Evolutionary conservation across 2,888 invertebrate genomes (phyloP).

Genomic region (Drosophila bunnanda): DNA sequence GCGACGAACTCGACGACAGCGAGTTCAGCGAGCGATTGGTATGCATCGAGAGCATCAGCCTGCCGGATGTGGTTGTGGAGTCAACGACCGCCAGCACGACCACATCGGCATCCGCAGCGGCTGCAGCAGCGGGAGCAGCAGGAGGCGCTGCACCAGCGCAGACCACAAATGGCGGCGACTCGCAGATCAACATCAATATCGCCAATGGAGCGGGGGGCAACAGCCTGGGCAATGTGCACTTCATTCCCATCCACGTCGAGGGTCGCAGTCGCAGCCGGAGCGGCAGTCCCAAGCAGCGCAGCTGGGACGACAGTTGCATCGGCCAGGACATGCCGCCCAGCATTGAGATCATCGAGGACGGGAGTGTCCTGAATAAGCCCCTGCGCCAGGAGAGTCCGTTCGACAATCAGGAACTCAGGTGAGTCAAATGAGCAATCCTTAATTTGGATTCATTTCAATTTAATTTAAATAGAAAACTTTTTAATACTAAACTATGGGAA

Average conservation of each 20-base stretch:
- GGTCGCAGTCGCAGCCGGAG: slow-evolving; percentile 72
- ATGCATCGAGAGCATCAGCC: slow-evolving; percentile 84
- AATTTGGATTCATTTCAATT: background rate
- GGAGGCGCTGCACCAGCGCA: slow-evolving; percentile 35
- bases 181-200: slow-evolving; percentile 83
- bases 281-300: slow-evolving; percentile 72
- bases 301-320: slow-evolving; percentile 81
- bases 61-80: slow-evolving; percentile 85
- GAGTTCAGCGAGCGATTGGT: slow-evolving; percentile 80
- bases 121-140: slow-evolving; percentile 36
- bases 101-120: slow-evolving; percentile 36
- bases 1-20: slow-evolving; percentile 81
- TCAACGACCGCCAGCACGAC: slow-evolving; percentile 74
- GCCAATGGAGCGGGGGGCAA: slow-evolving; percentile 80
- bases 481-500: background rate
- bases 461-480: background rate
- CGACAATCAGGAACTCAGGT: slow-evolving; percentile 66
- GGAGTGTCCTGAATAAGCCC: slow-evolving; percentile 58
- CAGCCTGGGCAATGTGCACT: slow-evolving; percentile 82
- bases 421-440: slow-evolving; percentile 32
- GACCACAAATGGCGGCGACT: slow-evolving; percentile 50
- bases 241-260: slow-evolving; percentile 83
- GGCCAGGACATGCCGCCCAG: slow-evolving; percentile 71
- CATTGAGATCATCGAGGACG: slow-evolving; percentile 82
- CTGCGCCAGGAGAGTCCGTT: slow-evolving; percentile 34